Conservation (phyloP, 2,888 invertebrate genomes). For the Agonopterix arenella region DNA sequence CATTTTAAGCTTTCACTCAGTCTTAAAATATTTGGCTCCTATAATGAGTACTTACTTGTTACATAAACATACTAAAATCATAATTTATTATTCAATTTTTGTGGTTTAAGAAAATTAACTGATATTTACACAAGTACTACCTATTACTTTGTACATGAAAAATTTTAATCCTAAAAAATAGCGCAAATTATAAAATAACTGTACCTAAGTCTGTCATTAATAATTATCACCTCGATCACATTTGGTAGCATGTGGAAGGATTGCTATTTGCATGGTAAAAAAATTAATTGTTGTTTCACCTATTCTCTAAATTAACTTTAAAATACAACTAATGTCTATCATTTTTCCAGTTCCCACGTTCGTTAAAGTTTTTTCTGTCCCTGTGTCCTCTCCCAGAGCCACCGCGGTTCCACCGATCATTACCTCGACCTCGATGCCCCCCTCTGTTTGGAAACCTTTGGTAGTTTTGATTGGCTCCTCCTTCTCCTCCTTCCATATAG, state of each 20-base stretch:
- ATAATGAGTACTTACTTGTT: constrained; percentile 40
- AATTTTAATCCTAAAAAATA: constrained; percentile 32
- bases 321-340: constrained; percentile 62
- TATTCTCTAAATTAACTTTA: not conserved
- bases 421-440: constrained; percentile 60
- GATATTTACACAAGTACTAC: constrained; percentile 37
- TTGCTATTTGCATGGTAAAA: constrained; percentile 19
- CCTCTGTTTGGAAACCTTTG: constrained; percentile 62
- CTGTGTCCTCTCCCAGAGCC: constrained; percentile 64
- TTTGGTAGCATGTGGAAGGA: constrained; percentile 54
- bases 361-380: constrained; percentile 66
- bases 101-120: constrained; percentile 24
- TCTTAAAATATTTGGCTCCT: constrained; percentile 74
- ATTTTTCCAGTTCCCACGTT: constrained; percentile 72
- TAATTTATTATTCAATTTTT: constrained; percentile 22
- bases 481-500: constrained; percentile 43
- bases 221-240: constrained; percentile 64
- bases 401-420: constrained; percentile 66
- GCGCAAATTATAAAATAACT: constrained; percentile 38
- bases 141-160: constrained; percentile 32
- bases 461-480: constrained; percentile 44
- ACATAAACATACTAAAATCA: constrained; percentile 13
- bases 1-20: constrained; percentile 48
- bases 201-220: constrained; percentile 43
- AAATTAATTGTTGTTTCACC: constrained; percentile 8